Conservation (phyloP, 2,797 vertebrate genomes). For the Taenioides sp. region DNA sequence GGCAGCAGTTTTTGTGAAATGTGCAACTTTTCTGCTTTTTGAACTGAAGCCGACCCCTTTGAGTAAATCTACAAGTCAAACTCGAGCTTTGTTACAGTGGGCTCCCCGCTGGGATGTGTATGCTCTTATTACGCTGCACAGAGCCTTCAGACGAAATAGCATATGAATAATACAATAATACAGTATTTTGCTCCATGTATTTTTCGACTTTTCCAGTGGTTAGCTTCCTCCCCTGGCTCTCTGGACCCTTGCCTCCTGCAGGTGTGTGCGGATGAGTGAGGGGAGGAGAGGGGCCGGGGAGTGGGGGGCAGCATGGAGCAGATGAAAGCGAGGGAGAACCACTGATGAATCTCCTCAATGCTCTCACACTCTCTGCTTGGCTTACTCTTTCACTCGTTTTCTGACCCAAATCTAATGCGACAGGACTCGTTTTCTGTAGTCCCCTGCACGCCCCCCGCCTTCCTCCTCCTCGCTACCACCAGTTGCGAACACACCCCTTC, state of each 20-base stretch:
- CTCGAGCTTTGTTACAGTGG: constrained; percentile 5
- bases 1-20: neutral
- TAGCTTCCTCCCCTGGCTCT: neutral
- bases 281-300: neutral
- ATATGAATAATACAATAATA: constrained; percentile 39
- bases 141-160: constrained; percentile 20
- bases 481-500: constrained; percentile 56
- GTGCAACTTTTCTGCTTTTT: constrained; percentile 8
- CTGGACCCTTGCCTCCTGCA: constrained; percentile 24
- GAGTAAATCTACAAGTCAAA: constrained; percentile 12
- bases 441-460: constrained; percentile 13
- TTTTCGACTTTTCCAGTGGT: constrained; percentile 23
- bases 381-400: constrained; percentile 47
- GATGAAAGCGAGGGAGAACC: constrained; percentile 11
- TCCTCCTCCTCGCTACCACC: constrained; percentile 29
- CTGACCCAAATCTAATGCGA: constrained; percentile 74
- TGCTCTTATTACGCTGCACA: constrained; percentile 43
- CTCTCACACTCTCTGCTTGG: constrained; percentile 53
- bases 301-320: neutral
- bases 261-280: constrained; percentile 21
- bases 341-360: constrained; percentile 59
- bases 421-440: constrained; percentile 53
- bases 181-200: constrained; percentile 10
- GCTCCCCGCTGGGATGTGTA: constrained; percentile 25
- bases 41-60: constrained; percentile 5